Evolutionary conservation across 2,113 vertebrate species (phyloP), one percentile per base, ranked within the genome.

Genomic region (Actenoides lindsayi): DNA sequence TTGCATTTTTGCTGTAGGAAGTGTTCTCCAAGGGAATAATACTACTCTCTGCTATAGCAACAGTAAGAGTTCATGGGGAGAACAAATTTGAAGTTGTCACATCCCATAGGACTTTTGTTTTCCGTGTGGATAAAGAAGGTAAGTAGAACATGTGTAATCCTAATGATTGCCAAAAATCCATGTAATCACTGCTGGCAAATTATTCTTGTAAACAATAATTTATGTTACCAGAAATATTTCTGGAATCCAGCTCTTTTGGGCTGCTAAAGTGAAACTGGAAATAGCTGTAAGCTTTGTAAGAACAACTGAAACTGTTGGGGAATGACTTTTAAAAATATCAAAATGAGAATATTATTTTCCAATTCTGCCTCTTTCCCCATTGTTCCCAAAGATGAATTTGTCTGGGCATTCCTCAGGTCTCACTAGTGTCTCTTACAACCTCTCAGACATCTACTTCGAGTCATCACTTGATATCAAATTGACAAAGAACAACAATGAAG

Each of bases 11-110:
- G 11, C 96, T 92, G 21, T 83, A 99, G 99, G 99, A 99, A 96
- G 98, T 99, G 96, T 99, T 99, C 97, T 99, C 99, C 48, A 99
- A 99, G 97, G 99, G 99, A 85, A 98, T 99, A 97, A 98, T 99
- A 89, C 98, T 98, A 60, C 97, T 99, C 24, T 98, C 98, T n/a
- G 98, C 99, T 50, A 80, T 99, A 96, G 97, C 96, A 82, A 97
- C 98, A 76, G 97, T 99, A 69, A 98, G 98, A 87, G 96, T 97
- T 92, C 97, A 99, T 1, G 98, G 99, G 24, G 99, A 99, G 89
- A 99, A 99, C 97, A 99, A 99, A 97, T 99, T 99, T 93, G 99
- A 99, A 97, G 98, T 99, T 48, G 98, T 99, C 95, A 99, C 99
- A 63, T 97, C 98, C 78, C 98, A 99, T 5, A 99, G 99, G 94